Base-by-base conservation (phyloP, 2,113 vertebrate species). In the Phylloscopus whistleri region DNA sequence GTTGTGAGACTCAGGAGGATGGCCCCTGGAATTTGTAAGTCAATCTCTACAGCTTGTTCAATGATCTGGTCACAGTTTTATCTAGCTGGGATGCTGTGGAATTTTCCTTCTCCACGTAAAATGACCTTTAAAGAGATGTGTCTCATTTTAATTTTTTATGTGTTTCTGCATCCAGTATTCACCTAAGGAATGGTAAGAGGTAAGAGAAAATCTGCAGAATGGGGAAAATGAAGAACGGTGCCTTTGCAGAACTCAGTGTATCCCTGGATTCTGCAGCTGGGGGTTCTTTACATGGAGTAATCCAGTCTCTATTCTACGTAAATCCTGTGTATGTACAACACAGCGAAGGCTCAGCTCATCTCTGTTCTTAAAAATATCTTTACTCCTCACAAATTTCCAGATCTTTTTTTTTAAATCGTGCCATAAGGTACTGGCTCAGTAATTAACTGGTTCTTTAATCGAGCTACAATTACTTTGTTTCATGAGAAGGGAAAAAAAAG, bases 371-470 rank as follows among this genome's bases (percentile, higher is more conserved):
- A 79, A 91, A 86, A 43, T 76, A 67, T 92, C 92, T 96, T 94
- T 83, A 59, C 59, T 66, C 91, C 92, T 95, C 92, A 43, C 87
- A 94, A 76, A 97, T 91, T 94, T 94, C 89, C 59, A 93, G 69
- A 9, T 70, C 17, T 43, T 52, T 97, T 91, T 77, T 74, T 94
- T 18, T 1, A 92, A 92, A 68, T 64, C 24, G 3, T 90, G 95
- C 96, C 97, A 98, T 97, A 98, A 98, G 97, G 97, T 97, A 96
- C 76, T 43, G 73, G 96, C 97, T 98, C 96, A 76, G 97, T 98
- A 98, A 98, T 98, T 98, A 98, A 97, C 98, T 96, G 79, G 91
- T 97, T 98, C 97, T 98, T 98, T 98, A 98, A 98, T 97, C 96
- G 95, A 97, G 94, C 96, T 97, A 97, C 98, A 97, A 97, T 98